phyloP scores from a whole-genome alignment of 2,797 vertebrate species.

The Sparus aurata region DNA sequence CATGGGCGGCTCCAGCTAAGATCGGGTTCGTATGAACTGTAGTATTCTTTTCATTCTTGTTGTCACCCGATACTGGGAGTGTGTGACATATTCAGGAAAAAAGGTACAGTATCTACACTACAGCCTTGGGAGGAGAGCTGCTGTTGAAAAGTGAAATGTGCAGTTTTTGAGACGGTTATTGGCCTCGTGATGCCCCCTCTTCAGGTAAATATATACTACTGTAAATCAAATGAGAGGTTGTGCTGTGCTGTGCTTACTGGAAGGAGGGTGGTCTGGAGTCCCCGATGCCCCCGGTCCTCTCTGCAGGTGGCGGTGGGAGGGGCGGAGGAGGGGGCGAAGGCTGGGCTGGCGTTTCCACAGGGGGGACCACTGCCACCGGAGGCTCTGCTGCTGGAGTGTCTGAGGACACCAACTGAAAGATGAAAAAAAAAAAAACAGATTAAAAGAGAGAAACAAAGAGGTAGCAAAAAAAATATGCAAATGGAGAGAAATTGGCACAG shows the following conservation, averaged over 20 bases:
- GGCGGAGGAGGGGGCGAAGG: slow-evolving; percentile 90
- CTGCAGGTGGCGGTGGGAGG: slow-evolving; percentile 89
- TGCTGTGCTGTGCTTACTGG: slow-evolving; percentile 86
- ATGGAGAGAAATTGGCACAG: slow-evolving; percentile 1
- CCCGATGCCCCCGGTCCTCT: slow-evolving; percentile 92
- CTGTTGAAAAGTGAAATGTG: not conserved
- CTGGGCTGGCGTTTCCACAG: slow-evolving; percentile 84
- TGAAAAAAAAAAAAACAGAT: not conserved
- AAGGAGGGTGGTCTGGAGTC: slow-evolving; percentile 95
- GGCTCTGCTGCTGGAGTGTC: slow-evolving; percentile 85
- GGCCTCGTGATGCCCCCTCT: not conserved
- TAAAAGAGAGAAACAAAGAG: not conserved
- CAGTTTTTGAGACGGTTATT: not conserved
- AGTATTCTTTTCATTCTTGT: slow-evolving; percentile 55
- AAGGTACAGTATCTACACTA: slow-evolving; percentile 38
- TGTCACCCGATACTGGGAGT: slow-evolving; percentile 59
- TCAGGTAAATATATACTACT: not conserved
- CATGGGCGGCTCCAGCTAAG: slow-evolving; percentile 49
- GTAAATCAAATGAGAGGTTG: not conserved
- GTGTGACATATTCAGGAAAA: slow-evolving; percentile 39
- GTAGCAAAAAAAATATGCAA: not conserved
- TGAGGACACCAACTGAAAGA: slow-evolving; percentile 89
- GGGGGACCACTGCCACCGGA: slow-evolving; percentile 75
- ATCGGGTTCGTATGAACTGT: slow-evolving; percentile 62
- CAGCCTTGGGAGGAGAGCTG: slow-evolving; percentile 9